Evolutionary conservation across 2,797 vertebrate genomes (phyloP), one percentile per base, ranked within the genome.

Genomic region (Danio aesculapii): DNA sequence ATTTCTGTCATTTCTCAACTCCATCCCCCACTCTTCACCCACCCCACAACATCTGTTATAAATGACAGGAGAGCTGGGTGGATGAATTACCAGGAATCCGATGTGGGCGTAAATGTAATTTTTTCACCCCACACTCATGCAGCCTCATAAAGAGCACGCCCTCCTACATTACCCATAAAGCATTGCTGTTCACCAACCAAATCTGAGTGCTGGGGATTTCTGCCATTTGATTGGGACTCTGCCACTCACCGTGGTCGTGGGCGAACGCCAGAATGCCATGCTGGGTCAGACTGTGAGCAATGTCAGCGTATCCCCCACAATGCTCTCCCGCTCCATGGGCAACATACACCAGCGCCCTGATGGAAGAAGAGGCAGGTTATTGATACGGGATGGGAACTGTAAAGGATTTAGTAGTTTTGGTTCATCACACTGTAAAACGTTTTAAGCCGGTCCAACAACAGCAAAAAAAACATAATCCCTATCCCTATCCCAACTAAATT

Each of bases 311-410:
- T 14, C 94, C 93, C 82, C 96, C 96, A 19, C 94, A 95, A 86
- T 99, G 98, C 85, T 99, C 98, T 69, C 94, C 98, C 0, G 96
- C 96, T 3, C 98, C 98, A 0, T 99, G 98, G 67, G 87, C 94
- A 62, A 99, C 90, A 58, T 97, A 98, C 86, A 98, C 92, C 50
- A 99, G 92, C 10, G 95, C 97, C 92, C 98, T 99, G 91, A 17
- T 83, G 55, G 47, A 80, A 14, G 85, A 16, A 81, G 41, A 79
- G 10, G n/a, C 8, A 47, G 2, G 19, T 78, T 46, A 63, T 8
- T 72, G 11, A 16, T 41, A 8, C 61, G 14, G 19, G 14, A 16
- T 49, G 4, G 17, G 5, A 59, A 9, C 14, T 17, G 2, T 14
- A 53, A 70, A 53, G 6, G 52, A 52, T 39, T 10, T 39, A 52